These are phyloP conservation scores for Noctua fimbriata DNA, from an alignment of 2,888 invertebrate genomes.

Conservation along the genomic window DNA sequence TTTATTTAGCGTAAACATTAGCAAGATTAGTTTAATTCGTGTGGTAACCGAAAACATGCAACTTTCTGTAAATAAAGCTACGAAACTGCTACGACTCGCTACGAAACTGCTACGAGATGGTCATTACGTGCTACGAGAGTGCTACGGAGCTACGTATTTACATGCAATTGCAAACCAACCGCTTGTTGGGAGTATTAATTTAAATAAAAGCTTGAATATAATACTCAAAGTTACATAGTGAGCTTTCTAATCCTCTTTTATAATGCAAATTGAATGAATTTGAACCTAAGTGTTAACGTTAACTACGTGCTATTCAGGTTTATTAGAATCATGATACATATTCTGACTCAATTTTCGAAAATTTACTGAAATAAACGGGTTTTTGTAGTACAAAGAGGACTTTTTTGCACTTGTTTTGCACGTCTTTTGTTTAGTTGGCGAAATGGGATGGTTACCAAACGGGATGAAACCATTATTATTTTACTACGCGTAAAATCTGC, in stretches of 20 bases:
- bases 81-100: conserved; percentile 40
- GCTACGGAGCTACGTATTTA: conserved; percentile 55
- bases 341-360: not conserved
- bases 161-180: conserved; percentile 38
- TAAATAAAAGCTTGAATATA: conserved; percentile 11
- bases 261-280: not conserved
- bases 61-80: conserved; percentile 56
- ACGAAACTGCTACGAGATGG: conserved; percentile 56
- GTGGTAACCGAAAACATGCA: conserved; percentile 51
- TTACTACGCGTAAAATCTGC: not conserved
- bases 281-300: not conserved
- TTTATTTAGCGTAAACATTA: conserved; percentile 53
- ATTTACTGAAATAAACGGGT: not conserved
- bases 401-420: too few relatives aligned
- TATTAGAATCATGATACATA: not conserved
- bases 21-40: conserved; percentile 54
- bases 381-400: not conserved
- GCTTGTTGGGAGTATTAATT: conserved; percentile 8
- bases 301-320: not conserved
- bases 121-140: conserved; percentile 59
- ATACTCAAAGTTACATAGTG: not conserved
- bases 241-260: not conserved
- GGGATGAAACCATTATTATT: too few relatives aligned
- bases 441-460: too few relatives aligned
- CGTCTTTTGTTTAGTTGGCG: too few relatives aligned